Evolutionary conservation across 2,113 vertebrate genomes (phyloP), one percentile per base, ranked within the genome.

Genomic region (Catharus minimus): DNA sequence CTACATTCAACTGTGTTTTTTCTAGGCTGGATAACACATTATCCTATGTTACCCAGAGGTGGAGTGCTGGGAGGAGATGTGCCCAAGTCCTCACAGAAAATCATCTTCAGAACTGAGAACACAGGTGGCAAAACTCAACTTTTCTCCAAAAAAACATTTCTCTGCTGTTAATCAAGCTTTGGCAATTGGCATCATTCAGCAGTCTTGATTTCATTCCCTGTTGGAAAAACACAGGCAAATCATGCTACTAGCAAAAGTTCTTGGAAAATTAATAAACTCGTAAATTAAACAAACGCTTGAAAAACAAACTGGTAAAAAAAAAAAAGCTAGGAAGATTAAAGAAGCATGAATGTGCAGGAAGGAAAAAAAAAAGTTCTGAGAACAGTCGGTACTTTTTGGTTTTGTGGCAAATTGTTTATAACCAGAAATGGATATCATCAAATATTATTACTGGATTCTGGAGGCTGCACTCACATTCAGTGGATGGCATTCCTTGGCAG

Each of bases 141-240:
- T 75, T 65, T 78, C 68, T 91, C 77, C 80, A 89, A 92, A 61
- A 44, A 85, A 90, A 36, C 9, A 39, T 64, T 88, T 84, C n/a
- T 73, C 49, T 75, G 38, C 44, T 88, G 26, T 52, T 92, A 78
- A 79, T 78, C 82, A 92, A 82, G 18, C 85, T 86, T 84, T 84
- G 66, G 82, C 88, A 76, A 90, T 82, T 94, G 86, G 93, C 86
- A 93, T 89, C 21, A 36, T 28, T 27, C 38, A 61, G 39, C 38
- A 69, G 33, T 50, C 90, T 90, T 94, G 90, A 88, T 93, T 85
- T 92, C 88, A 94, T 96, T 95, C 95, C 92, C 93, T 92, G 55
- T 23, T 84, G 90, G 92, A 95, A 96, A 93, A 95, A 82, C 47
- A 90, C 57, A 61, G 43, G 69, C 65, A 89, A 89, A 93, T 86